Evolutionary conservation across 2,888 invertebrate genomes (phyloP), one percentile per base, ranked within the genome.

Genomic region (Pollenia griseotomentosa): DNA sequence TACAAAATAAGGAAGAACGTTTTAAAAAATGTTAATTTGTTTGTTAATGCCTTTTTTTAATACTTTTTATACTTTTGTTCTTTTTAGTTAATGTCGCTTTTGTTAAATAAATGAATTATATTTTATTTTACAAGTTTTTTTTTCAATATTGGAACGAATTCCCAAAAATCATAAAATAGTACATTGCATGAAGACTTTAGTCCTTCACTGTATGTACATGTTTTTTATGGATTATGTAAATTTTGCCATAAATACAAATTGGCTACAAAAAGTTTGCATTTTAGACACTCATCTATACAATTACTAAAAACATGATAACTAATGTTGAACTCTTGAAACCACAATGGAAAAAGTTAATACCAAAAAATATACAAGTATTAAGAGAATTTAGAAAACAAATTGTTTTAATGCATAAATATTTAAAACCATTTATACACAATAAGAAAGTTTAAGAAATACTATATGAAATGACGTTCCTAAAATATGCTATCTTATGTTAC

Each of bases 211-310:
- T 9, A 57, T 73, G 9, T 9, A 40, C 51, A 53, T 44, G 7
- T 46, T 0, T 40, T 12, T 61, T 61, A 46, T 6, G 8, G 48
- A 74, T 74, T 75, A 63, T 75, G 63, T 42, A 75, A 48, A 61
- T 75, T 75, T 53, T 63, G 12, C 61, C 8, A 63, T 53, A 75
- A 75, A 75, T 65, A 65, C 55, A 65, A 65, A 65, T 53, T 53
- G 23, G 16, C 46, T 48, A 53, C 65, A 65, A 42, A 19, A 16
- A 9, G 7, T n/a, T 61, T 61, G 16, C 12, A 8, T 46, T 42
- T 63, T 23, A 40, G 10, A 73, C 2, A n/a, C 23, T 44, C 40
- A 40, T 40, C n/a, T 7, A 70, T 53, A 10, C 23, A 68, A 68
- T n/a, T 14, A 70, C 70, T 5, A 70, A 70, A 55, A 44, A 46